Evolutionary conservation across 2,797 vertebrate species (phyloP).

Genomic region (Poeciliopsis presidionis): DNA sequence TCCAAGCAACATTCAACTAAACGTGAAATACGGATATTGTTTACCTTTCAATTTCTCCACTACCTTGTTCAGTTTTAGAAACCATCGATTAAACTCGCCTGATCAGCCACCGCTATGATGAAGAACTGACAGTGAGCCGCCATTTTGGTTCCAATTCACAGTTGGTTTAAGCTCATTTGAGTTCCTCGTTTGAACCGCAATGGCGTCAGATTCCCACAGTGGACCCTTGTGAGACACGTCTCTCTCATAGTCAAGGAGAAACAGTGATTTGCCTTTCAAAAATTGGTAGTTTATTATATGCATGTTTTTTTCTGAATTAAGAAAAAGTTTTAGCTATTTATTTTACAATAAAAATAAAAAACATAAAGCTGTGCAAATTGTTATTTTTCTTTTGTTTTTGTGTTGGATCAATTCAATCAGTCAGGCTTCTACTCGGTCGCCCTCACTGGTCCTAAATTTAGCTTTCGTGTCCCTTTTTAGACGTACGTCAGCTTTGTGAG

Average conservation of each 20-base stretch:
- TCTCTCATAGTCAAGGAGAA: background rate
- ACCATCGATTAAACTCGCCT: constrained; percentile 18
- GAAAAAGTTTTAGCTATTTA: background rate
- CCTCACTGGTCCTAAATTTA: constrained; percentile 65
- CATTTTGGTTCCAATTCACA: constrained; percentile 67
- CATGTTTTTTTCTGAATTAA: rapidly evolving
- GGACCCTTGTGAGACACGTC: constrained; percentile 71
- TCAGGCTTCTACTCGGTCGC: constrained; percentile 64
- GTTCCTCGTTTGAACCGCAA: constrained; percentile 63
- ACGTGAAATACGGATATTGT: background rate
- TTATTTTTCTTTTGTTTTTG: background rate
- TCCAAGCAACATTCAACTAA: background rate
- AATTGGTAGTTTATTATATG: background rate
- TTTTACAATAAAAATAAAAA: background rate
- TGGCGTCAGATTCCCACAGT: constrained; percentile 62
- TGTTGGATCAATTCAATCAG: background rate
- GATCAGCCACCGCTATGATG: background rate
- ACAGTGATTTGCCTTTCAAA: constrained; percentile 42
- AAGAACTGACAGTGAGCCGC: constrained; percentile 19
- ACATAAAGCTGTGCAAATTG: background rate
- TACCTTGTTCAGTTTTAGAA: constrained; percentile 28
- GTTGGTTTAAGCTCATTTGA: rapidly evolving
- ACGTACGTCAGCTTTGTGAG: constrained; percentile 72
- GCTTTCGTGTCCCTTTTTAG: constrained; percentile 85
- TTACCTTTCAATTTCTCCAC: constrained; percentile 53